phyloP scores from a whole-genome alignment of 2,113 vertebrate species.

The Phaethon lepturus region DNA sequence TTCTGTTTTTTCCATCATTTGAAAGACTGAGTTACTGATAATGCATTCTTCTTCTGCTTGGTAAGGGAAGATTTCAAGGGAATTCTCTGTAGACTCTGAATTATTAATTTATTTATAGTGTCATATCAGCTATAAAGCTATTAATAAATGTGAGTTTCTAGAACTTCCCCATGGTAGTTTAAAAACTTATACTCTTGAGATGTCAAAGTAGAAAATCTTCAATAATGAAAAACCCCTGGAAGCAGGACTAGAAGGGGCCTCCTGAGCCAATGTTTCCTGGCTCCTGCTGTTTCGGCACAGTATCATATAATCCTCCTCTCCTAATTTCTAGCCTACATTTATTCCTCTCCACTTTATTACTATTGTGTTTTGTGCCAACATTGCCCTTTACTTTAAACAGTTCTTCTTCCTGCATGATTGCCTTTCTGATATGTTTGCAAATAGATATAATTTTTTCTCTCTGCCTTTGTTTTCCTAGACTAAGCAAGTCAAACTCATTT shows the following conservation, averaged over 20 bases:
- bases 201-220: slow-evolving; percentile 39
- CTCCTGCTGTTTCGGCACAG: neutral
- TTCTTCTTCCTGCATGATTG: neutral
- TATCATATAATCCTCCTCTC: neutral
- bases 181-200: slow-evolving; percentile 50
- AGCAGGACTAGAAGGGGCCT: slow-evolving; percentile 51
- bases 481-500: neutral
- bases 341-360: slow-evolving; percentile 32
- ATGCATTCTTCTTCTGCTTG: slow-evolving; percentile 15
- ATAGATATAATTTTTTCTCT: neutral
- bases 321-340: slow-evolving; percentile 8
- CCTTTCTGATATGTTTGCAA: slow-evolving; percentile 3
- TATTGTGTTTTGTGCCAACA: neutral
- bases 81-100: slow-evolving; percentile 53
- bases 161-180: slow-evolving; percentile 46
- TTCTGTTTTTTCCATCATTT: neutral
- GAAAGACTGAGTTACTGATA: neutral
- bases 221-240: slow-evolving; percentile 55
- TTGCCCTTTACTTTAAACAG: slow-evolving; percentile 17
- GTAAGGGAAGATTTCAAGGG: slow-evolving; percentile 3
- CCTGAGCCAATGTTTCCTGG: slow-evolving; percentile 26
- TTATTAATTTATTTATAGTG: slow-evolving; percentile 71
- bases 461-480: neutral
- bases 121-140: slow-evolving; percentile 59
- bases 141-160: slow-evolving; percentile 61